Base-by-base conservation (phyloP, 2,113 vertebrate genomes). In the Gambusia affinis region DNA sequence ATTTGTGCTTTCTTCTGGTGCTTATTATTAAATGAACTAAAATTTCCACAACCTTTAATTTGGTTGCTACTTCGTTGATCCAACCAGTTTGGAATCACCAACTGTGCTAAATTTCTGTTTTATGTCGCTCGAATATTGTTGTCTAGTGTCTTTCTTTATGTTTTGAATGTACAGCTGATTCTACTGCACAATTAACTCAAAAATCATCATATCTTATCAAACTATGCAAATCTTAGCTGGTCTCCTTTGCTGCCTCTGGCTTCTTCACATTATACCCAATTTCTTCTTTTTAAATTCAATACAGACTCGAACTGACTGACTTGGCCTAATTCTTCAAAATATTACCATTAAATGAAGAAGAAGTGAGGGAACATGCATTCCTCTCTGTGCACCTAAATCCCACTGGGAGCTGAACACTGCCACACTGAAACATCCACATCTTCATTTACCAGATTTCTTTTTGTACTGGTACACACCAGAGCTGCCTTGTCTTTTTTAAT, bases 361-460 rank as follows among this genome's bases (percentile, higher is more conserved):
- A 70, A 61, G 72, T 60, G 60, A 14, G 42, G 51, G 75, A 73
- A 84, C 60, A 73, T 62, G 79, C 68, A 73, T 33, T 33, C 1
- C 74, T 71, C 77, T 66, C 61, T 64, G 27, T 29, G 31, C 69
- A 81, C 75, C 64, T 60, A 79, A 79, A 79, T 69, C 62, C 89
- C 19, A 60, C 12, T 7, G 84, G 76, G 73, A 85, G 67, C 70
- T 65, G 60, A 42, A 69, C 7, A 74, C 88, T 83, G 89, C 82
- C 74, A 90, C 79, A 3, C 82, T 85, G 54, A 73, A 82, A 83
- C 72, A 64, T 81, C 73, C 64, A 85, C 84, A 67, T 74, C 70
- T 66, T 54, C 29, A 11, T 75, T 61, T 78, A 63, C 47, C 76
- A 64, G 19, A 54, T 22, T 75, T 82, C 75, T 8, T 57, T 57